These are phyloP conservation scores for Cheilosia variabilis DNA, from an alignment of 2,888 invertebrate genomes.

Conservation along the genomic window DNA sequence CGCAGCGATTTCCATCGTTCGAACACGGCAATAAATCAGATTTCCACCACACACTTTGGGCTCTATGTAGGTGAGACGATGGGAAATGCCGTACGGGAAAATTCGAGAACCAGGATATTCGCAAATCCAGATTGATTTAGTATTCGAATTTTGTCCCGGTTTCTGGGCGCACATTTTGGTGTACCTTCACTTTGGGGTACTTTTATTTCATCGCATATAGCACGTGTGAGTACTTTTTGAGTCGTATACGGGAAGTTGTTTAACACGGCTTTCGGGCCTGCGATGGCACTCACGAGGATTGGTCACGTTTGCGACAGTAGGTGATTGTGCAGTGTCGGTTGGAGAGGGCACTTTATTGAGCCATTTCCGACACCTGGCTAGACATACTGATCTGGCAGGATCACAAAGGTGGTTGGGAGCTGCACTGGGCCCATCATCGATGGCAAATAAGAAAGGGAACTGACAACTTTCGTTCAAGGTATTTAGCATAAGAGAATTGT, in stretches of 20 bases:
- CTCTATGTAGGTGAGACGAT: background rate
- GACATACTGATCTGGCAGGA: slow-evolving; percentile 1
- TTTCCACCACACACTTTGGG: slow-evolving; percentile 18
- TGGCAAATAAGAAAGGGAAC: slow-evolving; percentile 13
- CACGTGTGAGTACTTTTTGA: slow-evolving; percentile 50
- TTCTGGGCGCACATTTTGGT: slow-evolving; percentile 24
- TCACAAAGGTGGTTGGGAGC: slow-evolving; percentile 6
- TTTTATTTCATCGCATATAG: slow-evolving; percentile 6
- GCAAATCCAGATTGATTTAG: slow-evolving; percentile 53
- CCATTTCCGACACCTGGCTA: slow-evolving; percentile 62
- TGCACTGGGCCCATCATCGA: background rate
- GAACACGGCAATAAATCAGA: slow-evolving; percentile 61
- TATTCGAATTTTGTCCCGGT: slow-evolving; percentile 69
- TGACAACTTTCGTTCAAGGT: background rate
- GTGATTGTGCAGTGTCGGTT: slow-evolving; percentile 24
- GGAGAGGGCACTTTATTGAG: slow-evolving; percentile 44
- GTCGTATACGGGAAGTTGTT: slow-evolving; percentile 18
- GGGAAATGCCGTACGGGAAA: slow-evolving; percentile 24
- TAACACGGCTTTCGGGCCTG: slow-evolving; percentile 23
- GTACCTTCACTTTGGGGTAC: slow-evolving; percentile 11
- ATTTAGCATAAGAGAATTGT: slow-evolving; percentile 24
- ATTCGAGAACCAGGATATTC: slow-evolving; percentile 60
- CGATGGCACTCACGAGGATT: slow-evolving; percentile 48
- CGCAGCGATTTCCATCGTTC: slow-evolving; percentile 56
- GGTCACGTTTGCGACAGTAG: slow-evolving; percentile 55